phyloP scores from a whole-genome alignment of 2,888 invertebrate species.

The Exephanes ischioxanthus region DNA sequence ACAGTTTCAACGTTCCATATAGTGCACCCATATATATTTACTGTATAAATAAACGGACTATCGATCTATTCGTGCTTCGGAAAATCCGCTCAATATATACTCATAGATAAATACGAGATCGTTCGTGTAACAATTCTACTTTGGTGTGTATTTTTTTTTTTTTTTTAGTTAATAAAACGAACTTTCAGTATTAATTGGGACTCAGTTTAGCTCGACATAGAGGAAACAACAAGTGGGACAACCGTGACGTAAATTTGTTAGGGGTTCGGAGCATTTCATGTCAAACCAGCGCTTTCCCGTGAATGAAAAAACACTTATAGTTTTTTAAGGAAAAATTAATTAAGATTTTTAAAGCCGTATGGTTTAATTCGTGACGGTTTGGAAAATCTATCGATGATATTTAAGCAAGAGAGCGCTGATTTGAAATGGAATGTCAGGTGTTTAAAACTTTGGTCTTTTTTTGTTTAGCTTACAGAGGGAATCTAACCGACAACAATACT shows the following conservation, averaged over 20 bases:
- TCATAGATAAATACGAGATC: conserved; percentile 34
- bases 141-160: conserved; percentile 5
- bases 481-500: conserved; percentile 12
- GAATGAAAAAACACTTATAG: not conserved
- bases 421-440: not conserved
- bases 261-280: not conserved
- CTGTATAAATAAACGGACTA: conserved; percentile 8
- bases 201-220: conserved; percentile 14
- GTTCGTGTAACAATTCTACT: conserved; percentile 38
- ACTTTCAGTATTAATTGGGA: conserved; percentile 18
- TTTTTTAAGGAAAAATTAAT: not conserved
- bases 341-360: not conserved
- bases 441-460: not conserved
- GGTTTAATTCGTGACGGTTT: no score
- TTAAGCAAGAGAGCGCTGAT: not conserved
- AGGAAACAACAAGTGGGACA: not conserved
- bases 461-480: conserved; percentile 24
- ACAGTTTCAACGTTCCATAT: not conserved
- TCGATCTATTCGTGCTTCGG: conserved; percentile 56
- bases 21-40: conserved; percentile 20
- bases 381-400: not conserved
- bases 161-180: conserved; percentile 7
- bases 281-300: not conserved
- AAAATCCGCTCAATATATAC: conserved; percentile 60
- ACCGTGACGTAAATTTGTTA: conserved; percentile 8